Evolutionary conservation across 30 jellyfish, hydroid and myxozoan genomes (phyloP), one percentile per base, ranked within the genome.

Genomic region (Aurelia sp.): DNA sequence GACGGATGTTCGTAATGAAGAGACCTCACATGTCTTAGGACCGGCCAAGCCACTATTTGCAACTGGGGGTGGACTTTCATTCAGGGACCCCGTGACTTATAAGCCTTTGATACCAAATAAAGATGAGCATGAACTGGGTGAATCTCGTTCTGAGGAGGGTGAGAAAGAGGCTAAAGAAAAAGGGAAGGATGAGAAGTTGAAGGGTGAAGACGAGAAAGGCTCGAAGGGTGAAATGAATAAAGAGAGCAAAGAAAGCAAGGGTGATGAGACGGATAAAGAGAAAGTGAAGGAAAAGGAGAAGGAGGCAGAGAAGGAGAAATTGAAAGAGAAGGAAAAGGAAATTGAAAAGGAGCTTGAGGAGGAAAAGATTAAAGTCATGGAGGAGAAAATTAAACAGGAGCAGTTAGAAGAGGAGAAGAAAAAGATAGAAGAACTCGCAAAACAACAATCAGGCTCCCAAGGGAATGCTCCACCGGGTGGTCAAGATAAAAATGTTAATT

Each of bases 351-450:
- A 20, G 4, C n/a, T 17, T 11, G 86, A 74, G 41, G 40, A 55
- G 18, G 86, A 74, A 57, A 58, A 60, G 62, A 23, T 53, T 17
- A 60, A 74, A 60, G 57, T 35, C 8, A 53, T 74, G 60, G 35
- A 74, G 22, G 86, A 74, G n/a, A 74, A 74, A 27, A 59, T 51
- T 23, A 74, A 74, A 15, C 74, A 74, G 35, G 74, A 23, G 4
- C 37, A 53, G 63, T 23, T 11, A n/a, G 86, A 74, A 53, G 60
- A 74, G 57, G 86, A 74, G 22, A 74, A 74, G 73, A 65, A 74
- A 18, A 74, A 41, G 61, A 22, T 51, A 4, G 52, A 74, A 74
- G 86, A 74, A 55, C 48, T 52, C 18, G 13, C 35, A 23, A 57
- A 16, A 21, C 76, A 67, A 37, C 84, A 50, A 30, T 40, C n/a